Evolutionary conservation across 2,113 vertebrate genomes (phyloP), one percentile per base, ranked within the genome.

Genomic region (Xerus inauris): DNA sequence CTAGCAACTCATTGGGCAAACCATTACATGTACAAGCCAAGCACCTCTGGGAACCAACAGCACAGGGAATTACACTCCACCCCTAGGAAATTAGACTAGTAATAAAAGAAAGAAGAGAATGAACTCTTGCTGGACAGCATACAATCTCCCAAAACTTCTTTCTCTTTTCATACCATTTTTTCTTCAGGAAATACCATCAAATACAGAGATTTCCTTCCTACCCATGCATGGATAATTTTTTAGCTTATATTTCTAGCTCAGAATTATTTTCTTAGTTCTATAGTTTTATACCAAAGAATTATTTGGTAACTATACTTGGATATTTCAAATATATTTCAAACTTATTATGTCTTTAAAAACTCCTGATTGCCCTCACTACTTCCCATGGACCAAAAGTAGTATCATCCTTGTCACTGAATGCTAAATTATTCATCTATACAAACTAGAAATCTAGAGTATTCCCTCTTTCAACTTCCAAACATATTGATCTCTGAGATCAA

Each of bases 271-370:
- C 57, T 93, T 62, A 77, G 38, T 69, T 94, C 88, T 6, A 89
- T 67, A 73, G 22, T 89, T 77, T 91, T 65, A 67, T 83, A 93
- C 83, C 47, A 83, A 73, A 1, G 40, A 89, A 76, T 71, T 67
- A 93, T 85, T 93, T 91, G 73, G 19, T 72, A 85, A 71, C 42
- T 1, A 0, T 47, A 26, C n/a, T 84, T 77, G 54, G 30, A 75
- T 83, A 94, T 87, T 87, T 75, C 75, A 84, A 94, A 91, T 19
- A 79, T 9, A 62, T 11, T 84, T 69, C n/a, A 69, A 93, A 83
- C 13, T 10, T 59, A 91, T 30, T 20, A 94, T 26, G 7, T 76
- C 80, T 96, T 73, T 65, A 84, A 96, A 62, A 94, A 54, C 32
- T 59, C 64, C 81, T 47, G 51, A 80, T 38, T 14, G 76, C 1